These are phyloP conservation scores for Mythimna pallens DNA, from an alignment of 2,888 invertebrate genomes.

Conservation along the genomic window DNA sequence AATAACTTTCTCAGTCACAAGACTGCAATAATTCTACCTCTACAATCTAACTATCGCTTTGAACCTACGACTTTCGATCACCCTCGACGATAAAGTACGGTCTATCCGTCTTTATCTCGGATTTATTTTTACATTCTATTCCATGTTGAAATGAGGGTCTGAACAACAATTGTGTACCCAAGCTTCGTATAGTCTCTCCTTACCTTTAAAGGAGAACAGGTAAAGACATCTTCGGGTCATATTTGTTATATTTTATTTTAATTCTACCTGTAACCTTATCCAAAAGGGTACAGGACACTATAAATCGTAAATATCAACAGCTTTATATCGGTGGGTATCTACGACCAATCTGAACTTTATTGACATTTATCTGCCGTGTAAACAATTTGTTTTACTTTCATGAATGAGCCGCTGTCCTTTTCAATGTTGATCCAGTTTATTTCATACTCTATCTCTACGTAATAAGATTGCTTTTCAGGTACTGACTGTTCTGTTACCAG, in stretches of 20 bases:
- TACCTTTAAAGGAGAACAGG: slow-evolving; percentile 22
- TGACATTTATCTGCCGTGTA: slow-evolving; percentile 70
- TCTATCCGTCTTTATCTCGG: slow-evolving; percentile 14
- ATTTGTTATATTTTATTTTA: slow-evolving; percentile 36
- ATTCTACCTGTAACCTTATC: slow-evolving; percentile 45
- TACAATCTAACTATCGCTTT: slow-evolving; percentile 34
- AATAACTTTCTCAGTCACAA: slow-evolving; percentile 1
- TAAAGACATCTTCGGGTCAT: slow-evolving; percentile 31
- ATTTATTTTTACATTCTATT: slow-evolving; percentile 3
- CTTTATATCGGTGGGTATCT: slow-evolving; percentile 39
- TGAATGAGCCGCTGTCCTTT: slow-evolving; percentile 66
- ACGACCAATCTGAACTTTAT: slow-evolving; percentile 70
- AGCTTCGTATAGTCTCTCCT: slow-evolving; percentile 10
- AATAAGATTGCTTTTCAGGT: slow-evolving; percentile 51
- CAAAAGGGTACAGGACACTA: slow-evolving; percentile 52
- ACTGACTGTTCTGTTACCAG: slow-evolving; percentile 31
- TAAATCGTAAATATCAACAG: slow-evolving; percentile 62
- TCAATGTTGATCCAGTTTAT: slow-evolving; percentile 40
- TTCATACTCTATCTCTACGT: slow-evolving; percentile 58
- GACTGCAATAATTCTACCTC: slow-evolving; percentile 11
- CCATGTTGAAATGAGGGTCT: slow-evolving; percentile 8
- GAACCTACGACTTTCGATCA: slow-evolving; percentile 42
- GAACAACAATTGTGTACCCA: slow-evolving; percentile 8
- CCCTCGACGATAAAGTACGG: slow-evolving; percentile 20
- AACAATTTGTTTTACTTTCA: slow-evolving; percentile 74